Percentiles rank a stretch among this genome's conserved stretches.
phyloP scores from a whole-genome alignment of 2,113 vertebrate species.

The Muntiacus reevesi region DNA sequence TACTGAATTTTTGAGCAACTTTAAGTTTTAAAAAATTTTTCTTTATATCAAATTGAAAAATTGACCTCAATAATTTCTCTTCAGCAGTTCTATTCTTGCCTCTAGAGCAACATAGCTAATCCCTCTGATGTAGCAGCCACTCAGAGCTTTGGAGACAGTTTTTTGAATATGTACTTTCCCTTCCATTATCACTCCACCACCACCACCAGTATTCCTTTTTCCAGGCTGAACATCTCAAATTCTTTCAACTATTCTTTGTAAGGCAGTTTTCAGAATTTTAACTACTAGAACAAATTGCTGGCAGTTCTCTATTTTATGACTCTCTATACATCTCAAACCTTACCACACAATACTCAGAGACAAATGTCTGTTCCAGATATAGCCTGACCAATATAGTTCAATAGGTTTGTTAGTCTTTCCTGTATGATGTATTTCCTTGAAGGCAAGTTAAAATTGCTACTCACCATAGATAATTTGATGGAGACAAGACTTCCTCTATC shows the following conservation, averaged over 20 bases:
- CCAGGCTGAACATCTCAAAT: neutral
- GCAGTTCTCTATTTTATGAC: neutral
- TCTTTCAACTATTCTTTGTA: neutral
- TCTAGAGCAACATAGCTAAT: neutral
- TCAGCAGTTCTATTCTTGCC: neutral
- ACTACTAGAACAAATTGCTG: neutral
- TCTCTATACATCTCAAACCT: neutral
- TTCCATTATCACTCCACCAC: neutral
- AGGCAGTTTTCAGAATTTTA: slow-evolving; percentile 12
- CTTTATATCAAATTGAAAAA: neutral
- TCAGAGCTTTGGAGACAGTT: neutral
- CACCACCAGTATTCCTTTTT: neutral
- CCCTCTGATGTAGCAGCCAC: neutral
- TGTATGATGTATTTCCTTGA: neutral
- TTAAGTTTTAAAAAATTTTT: neutral
- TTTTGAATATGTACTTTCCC: neutral
- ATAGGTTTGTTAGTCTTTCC: neutral
- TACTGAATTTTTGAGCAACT: neutral
- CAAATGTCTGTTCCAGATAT: neutral
- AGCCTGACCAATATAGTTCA: neutral
- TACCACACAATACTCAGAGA: neutral
- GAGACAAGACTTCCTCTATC: neutral
- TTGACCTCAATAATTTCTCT: neutral
- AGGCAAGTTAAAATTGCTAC: neutral
- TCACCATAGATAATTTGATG: neutral